A percentile compares a stretch with the other conserved stretches of the same genome.
These are phyloP conservation scores for Pseudotriccus pelzelni DNA, from an alignment of 2,797 vertebrate genomes.

Conservation along the genomic window DNA sequence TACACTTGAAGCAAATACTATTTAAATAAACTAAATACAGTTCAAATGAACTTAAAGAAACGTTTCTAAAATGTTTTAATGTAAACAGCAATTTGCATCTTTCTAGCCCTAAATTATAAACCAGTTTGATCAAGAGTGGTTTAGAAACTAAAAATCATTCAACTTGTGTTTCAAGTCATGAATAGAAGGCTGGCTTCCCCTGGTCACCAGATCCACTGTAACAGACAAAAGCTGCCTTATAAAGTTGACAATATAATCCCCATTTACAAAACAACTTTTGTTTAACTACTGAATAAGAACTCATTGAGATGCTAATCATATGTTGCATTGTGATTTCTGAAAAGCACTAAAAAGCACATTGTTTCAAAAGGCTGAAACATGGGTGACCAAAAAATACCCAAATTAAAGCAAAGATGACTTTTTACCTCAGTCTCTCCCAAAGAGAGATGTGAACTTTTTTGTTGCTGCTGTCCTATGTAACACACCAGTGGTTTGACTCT, in stretches of 20 bases:
- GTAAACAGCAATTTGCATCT: slow-evolving; percentile 17
- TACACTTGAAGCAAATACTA: background rate
- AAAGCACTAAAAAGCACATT: slow-evolving; percentile 73
- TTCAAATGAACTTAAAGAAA: background rate
- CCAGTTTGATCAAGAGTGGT: background rate
- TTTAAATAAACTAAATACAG: background rate
- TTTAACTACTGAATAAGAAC: slow-evolving; percentile 78
- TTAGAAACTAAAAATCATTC: slow-evolving; percentile 54
- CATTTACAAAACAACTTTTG: slow-evolving; percentile 78
- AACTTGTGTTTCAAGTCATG: slow-evolving; percentile 53
- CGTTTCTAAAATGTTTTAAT: background rate
- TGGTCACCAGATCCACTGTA: slow-evolving; percentile 70
- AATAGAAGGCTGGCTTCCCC: slow-evolving; percentile 59
- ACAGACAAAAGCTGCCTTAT: slow-evolving; percentile 76
- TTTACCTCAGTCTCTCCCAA: background rate
- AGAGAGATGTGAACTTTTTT: background rate
- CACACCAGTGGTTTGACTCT: background rate
- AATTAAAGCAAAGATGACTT: slow-evolving; percentile 46
- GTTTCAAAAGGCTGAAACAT: slow-evolving; percentile 70
- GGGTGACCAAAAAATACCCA: slow-evolving; percentile 42
- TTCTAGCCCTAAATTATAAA: slow-evolving; percentile 10
- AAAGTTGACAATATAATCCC: slow-evolving; percentile 78
- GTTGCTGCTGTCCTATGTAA: background rate
- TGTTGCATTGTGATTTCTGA: slow-evolving; percentile 70
- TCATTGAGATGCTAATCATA: slow-evolving; percentile 85